Evolutionary conservation across 1,140 invertebrate genomes (phyloP), one percentile per base, ranked within the genome.

Genomic region (Asobara japonica): DNA sequence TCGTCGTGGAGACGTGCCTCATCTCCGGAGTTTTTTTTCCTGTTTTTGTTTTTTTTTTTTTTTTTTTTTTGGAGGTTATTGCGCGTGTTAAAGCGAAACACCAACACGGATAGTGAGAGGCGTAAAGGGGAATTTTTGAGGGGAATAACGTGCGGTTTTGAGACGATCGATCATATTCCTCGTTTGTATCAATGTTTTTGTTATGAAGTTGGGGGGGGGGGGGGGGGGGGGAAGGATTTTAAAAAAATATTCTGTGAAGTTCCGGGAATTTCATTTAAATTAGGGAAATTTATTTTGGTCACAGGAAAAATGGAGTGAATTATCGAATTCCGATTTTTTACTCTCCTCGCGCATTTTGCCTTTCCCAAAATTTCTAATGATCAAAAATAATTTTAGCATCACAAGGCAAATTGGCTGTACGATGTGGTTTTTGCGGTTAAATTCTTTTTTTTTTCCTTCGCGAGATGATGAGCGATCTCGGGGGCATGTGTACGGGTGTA

Each of bases 1-100:
- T 81, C 72, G 71, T 71, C 71, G 36, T 64, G 48, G 69, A 69
- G 61, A 75, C 74, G 70, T 72, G 67, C 66, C 29, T 25, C 38
- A 73, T 72, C 73, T 73, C 76, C 75, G 73, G 68, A 60, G 76
- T 67, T 67, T 56, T 71, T 70, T 60, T 41, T 36, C 20, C 36
- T 31, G 51, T 71, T 61, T 29, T 61, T 13, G 65, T 30, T 13
- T 33, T 73, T 45, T 30, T 33, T 56, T 65, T 67, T 69, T 51
- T 64, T 66, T 45, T 30, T 68, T 29, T 18, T 31, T 62, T 67
- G 18, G 36, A n/a, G n/a, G n/a, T n/a, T n/a, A n/a, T 64, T 29
- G 13, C n/a, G 1, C 10, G 13, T 18, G 22, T 25, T 22, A 11
- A 56, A 56, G 18, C 13, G 51, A 27, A 10, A 56, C 51, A n/a